These are phyloP conservation scores for Drosophila pseudoananassae DNA, from an alignment of 1,140 invertebrate genomes.

Conservation along the genomic window DNA sequence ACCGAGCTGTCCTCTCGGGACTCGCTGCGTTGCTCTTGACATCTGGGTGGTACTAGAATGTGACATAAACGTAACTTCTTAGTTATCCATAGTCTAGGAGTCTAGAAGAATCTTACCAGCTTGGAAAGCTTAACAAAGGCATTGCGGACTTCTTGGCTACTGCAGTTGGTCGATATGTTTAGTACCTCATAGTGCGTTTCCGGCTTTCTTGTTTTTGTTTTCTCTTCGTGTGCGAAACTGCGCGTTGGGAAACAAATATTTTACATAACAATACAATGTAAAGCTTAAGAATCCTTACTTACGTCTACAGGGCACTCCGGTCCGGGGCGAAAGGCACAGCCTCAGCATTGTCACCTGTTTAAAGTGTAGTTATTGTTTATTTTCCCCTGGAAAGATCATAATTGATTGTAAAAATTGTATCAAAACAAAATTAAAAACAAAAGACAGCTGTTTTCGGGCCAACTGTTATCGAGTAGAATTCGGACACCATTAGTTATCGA, in stretches of 20 bases:
- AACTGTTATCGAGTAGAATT: neutral
- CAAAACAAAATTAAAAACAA: conserved; percentile 19
- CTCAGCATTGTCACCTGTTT: conserved; percentile 34
- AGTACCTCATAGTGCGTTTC: conserved; percentile 86
- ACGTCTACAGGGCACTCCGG: conserved; percentile 24
- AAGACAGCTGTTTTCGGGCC: neutral
- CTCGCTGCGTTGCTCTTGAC: conserved; percentile 85
- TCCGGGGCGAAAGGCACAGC: conserved; percentile 4
- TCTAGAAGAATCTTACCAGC: conserved; percentile 76
- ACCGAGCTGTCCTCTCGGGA: conserved; percentile 84
- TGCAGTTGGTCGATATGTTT: conserved; percentile 85
- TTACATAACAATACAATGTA: conserved; percentile 62
- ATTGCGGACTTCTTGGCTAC: conserved; percentile 86
- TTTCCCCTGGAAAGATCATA: neutral
- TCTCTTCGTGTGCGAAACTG: conserved; percentile 43
- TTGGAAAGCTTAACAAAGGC: conserved; percentile 86
- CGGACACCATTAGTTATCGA: neutral
- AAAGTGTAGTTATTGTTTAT: neutral
- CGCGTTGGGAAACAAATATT: conserved; percentile 28
- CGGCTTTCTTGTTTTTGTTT: conserved; percentile 2
- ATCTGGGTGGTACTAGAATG: conserved; percentile 86
- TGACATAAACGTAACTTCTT: neutral
- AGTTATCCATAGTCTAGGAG: neutral
- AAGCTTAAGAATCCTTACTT: conserved; percentile 41
- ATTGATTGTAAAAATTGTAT: conserved; percentile 4